Evolutionary conservation across 2,888 invertebrate genomes (phyloP).

Genomic region (Microctonus brassicae): DNA sequence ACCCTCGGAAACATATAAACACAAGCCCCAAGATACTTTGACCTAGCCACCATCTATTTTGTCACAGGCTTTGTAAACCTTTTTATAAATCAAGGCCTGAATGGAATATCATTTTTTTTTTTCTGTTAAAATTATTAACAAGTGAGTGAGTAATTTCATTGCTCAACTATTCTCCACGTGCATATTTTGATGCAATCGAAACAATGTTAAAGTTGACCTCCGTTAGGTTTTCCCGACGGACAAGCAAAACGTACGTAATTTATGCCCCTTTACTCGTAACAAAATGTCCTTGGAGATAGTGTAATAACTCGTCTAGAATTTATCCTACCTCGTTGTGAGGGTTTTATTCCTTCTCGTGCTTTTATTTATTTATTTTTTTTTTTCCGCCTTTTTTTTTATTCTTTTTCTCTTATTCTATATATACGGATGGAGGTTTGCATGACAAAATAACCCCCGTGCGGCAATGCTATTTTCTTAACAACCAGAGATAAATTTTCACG

Average conservation of each 20-base stretch:
- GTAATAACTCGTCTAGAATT: conserved; percentile 32
- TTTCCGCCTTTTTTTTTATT: too few species aligned
- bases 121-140: not conserved
- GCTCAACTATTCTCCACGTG: not conserved
- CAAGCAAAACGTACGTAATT: conserved; percentile 17
- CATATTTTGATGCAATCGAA: conserved; percentile 6
- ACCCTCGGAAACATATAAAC: conserved; percentile 32
- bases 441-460: conserved; percentile 40
- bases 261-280: conserved; percentile 20
- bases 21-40: conserved; percentile 18
- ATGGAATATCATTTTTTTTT: not conserved
- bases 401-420: conserved; percentile 6
- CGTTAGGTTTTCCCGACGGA: conserved; percentile 3
- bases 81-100: not conserved
- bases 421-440: conserved; percentile 15
- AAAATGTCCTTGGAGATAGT: conserved; percentile 28
- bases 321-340: conserved; percentile 22
- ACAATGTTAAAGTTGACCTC: not conserved
- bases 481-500: conserved; percentile 43
- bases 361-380: conserved; percentile 3
- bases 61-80: not conserved
- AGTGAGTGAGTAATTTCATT: not conserved
- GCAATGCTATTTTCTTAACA: conserved; percentile 45
- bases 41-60: conserved; percentile 13
- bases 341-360: conserved; percentile 4